phyloP scores from a whole-genome alignment of 2,113 vertebrate species.

The Megaceryle torquata region DNA sequence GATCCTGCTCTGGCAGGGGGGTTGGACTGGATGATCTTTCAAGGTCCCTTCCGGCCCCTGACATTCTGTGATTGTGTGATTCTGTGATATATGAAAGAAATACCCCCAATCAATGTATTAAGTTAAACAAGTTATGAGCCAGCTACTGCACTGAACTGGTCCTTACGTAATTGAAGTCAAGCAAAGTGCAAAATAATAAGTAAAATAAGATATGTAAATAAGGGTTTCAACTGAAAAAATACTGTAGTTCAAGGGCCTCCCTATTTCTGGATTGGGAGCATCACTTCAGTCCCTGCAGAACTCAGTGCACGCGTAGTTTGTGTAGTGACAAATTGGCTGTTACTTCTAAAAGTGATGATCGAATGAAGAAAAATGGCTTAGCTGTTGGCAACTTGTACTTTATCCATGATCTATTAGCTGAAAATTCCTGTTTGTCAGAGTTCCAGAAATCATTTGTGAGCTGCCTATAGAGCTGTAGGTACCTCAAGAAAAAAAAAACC shows the following conservation, averaged over 20 bases:
- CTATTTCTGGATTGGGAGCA: not conserved
- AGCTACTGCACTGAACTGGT: not conserved
- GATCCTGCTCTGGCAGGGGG: too few relatives aligned
- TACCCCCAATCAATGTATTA: not conserved
- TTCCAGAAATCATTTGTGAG: not conserved
- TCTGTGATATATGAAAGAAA: not conserved
- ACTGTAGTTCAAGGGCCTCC: not conserved
- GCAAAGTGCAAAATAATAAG: not conserved
- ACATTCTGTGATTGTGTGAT: too few relatives aligned
- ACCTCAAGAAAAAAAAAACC: not conserved
- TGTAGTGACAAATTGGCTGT: not conserved
- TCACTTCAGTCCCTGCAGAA: not conserved
- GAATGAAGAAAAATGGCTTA: not conserved
- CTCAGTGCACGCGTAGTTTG: not conserved
- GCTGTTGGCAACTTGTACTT: not conserved
- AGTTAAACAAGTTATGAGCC: not conserved
- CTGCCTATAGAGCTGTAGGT: not conserved
- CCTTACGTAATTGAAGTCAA: not conserved
- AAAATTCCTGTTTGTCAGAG: not conserved
- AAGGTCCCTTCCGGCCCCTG: too few relatives aligned
- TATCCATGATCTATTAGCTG: not conserved
- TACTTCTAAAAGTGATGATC: not conserved
- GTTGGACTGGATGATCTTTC: too few relatives aligned
- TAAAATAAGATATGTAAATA: not conserved
- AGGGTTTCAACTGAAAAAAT: not conserved